Evolutionary conservation across 2,888 invertebrate species (phyloP).

Genomic region (Seira ritae): DNA sequence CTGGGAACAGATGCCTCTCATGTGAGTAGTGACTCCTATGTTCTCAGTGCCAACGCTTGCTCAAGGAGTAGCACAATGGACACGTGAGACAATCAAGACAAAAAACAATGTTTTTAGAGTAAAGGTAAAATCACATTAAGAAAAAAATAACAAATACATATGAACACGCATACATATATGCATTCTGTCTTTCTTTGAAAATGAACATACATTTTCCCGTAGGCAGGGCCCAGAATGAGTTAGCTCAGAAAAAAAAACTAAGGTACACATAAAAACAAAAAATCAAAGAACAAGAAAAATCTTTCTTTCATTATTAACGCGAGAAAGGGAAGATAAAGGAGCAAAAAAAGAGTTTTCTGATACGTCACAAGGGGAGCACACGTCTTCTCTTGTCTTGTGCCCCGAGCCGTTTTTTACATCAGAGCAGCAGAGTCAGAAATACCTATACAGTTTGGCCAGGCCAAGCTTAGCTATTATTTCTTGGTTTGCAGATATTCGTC

Average conservation of each 20-base stretch:
- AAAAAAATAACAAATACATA: not conserved
- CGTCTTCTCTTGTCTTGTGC: slow-evolving; percentile 19
- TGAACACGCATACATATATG: not conserved
- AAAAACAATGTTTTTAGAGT: slow-evolving; percentile 3
- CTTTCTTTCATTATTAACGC: slow-evolving; percentile 35
- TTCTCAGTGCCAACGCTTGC: not conserved
- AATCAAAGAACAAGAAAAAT: slow-evolving; percentile 26
- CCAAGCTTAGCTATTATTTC: not conserved
- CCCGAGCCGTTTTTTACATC: slow-evolving; percentile 22
- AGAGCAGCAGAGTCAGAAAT: not conserved
- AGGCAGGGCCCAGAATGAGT: slow-evolving; percentile 10
- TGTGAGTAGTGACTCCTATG: no score
- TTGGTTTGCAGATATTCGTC: not conserved
- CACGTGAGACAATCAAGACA: slow-evolving; percentile 4
- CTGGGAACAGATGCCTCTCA: not conserved
- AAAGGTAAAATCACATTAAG: not conserved
- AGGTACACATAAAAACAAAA: not conserved
- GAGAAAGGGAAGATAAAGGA: slow-evolving; percentile 1
- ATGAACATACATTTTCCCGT: not conserved
- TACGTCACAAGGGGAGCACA: slow-evolving; percentile 27
- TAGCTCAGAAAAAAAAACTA: not conserved
- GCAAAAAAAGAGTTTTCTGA: slow-evolving; percentile 24
- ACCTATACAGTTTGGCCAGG: not conserved
- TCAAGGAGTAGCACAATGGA: not conserved
- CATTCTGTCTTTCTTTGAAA: not conserved